Conservation (phyloP, 1,140 invertebrate genomes). For the Chionoecetes opilio region DNA sequence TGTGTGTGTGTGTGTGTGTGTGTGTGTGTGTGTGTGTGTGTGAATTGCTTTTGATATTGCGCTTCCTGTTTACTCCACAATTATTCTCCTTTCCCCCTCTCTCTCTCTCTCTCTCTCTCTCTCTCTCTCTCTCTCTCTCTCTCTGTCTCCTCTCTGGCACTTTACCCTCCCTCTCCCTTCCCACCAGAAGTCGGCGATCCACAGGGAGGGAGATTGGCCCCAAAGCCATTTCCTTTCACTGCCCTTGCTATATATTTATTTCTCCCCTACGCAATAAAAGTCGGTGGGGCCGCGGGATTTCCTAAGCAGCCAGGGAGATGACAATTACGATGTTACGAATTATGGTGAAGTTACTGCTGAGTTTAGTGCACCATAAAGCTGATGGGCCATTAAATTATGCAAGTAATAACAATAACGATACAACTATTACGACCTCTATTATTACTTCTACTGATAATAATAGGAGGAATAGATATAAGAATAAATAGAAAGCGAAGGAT, state of each 20-base stretch:
- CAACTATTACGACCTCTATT: too few relatives aligned
- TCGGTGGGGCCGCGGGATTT: neutral
- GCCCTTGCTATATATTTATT: slow-evolving; percentile 19
- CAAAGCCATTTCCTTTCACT: neutral
- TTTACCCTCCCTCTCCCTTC: neutral
- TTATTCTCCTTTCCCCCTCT: too few relatives aligned
- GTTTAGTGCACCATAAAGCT: neutral
- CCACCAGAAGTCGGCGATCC: neutral
- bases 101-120: too few relatives aligned
- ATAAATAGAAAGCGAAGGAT: too few relatives aligned
- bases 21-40: too few relatives aligned
- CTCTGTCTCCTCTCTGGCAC: neutral
- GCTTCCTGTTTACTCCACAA: too few relatives aligned
- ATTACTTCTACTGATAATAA: too few relatives aligned
- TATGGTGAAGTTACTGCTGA: neutral
- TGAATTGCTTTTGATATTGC: too few relatives aligned
- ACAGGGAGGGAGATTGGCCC: neutral
- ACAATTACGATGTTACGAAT: neutral
- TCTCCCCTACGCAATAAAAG: neutral
- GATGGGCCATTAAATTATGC: neutral
- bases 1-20: too few relatives aligned
- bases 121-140: neutral
- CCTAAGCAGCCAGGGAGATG: neutral
- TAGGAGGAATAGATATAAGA: too few relatives aligned
- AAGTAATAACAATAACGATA: neutral